Percentiles rank a stretch among this genome's conserved stretches.
Evolutionary conservation across 2,797 vertebrate species (phyloP).

Genomic region (Melanotaenia parkinsoni): DNA sequence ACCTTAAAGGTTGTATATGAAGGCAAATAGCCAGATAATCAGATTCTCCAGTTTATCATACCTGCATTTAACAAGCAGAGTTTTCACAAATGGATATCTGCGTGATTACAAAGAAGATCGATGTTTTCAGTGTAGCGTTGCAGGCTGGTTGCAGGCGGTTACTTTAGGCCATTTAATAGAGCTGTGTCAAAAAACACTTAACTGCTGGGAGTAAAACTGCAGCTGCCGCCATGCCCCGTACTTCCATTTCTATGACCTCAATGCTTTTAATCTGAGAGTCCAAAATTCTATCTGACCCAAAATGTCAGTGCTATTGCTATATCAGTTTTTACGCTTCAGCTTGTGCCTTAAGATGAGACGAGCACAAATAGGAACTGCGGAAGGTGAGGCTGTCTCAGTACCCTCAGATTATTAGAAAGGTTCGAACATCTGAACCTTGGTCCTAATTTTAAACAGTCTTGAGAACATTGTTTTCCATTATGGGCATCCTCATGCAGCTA

Average conservation of each 20-base stretch:
- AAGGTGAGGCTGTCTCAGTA: constrained; percentile 47
- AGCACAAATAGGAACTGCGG: constrained; percentile 44
- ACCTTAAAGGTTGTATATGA: constrained; percentile 45
- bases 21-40: constrained; percentile 63
- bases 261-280: constrained; percentile 48
- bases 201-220: constrained; percentile 47
- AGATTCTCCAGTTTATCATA: constrained; percentile 69
- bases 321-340: constrained; percentile 47
- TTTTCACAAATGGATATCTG: constrained; percentile 61
- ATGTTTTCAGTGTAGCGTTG: constrained; percentile 59
- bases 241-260: constrained; percentile 57
- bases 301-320: constrained; percentile 52
- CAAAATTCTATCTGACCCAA: constrained; percentile 61
- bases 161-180: constrained; percentile 54
- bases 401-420: constrained; percentile 24
- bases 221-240: constrained; percentile 31
- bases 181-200: constrained; percentile 45
- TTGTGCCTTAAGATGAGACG: constrained; percentile 37
- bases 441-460: constrained; percentile 11
- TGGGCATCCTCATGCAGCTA: constrained; percentile 3
- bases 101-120: constrained; percentile 52
- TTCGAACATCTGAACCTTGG: neutral
- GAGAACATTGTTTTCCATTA: neutral
- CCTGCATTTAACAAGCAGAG: constrained; percentile 54
- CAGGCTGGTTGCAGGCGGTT: constrained; percentile 52